Percentiles rank a stretch among this genome's conserved stretches.
Conservation (phyloP, 2,113 vertebrate species). For the Pelvicachromis taeniatus region DNA sequence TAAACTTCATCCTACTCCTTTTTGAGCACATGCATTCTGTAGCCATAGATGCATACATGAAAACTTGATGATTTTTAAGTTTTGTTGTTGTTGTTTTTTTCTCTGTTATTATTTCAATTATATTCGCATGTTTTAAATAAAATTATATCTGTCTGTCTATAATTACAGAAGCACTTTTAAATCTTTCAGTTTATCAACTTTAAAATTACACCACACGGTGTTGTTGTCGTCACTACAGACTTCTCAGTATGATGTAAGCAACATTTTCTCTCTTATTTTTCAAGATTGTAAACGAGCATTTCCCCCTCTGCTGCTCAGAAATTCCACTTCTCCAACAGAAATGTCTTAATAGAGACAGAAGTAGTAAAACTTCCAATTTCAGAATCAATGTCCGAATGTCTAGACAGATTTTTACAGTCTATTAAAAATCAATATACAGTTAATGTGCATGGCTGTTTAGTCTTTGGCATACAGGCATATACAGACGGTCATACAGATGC, state of each 20-base stretch:
- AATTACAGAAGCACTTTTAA: not conserved
- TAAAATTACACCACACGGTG: not conserved
- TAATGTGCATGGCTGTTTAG: slow-evolving; percentile 14
- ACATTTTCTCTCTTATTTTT: not conserved
- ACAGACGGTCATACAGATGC: slow-evolving; percentile 21
- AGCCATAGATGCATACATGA: no score
- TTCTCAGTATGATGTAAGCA: not conserved
- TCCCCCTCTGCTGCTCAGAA: not conserved
- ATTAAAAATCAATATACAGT: slow-evolving; percentile 24
- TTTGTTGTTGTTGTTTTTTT: no score
- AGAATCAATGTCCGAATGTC: not conserved
- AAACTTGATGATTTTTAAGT: no score
- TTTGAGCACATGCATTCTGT: no score
- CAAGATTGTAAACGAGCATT: not conserved
- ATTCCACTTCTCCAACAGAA: not conserved
- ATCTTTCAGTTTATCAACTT: not conserved
- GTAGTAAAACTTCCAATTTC: not conserved
- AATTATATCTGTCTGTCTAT: no score
- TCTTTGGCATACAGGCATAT: not conserved
- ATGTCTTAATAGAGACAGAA: not conserved
- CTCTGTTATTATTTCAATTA: no score
- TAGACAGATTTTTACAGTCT: not conserved
- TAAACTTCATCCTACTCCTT: no score
- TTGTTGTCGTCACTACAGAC: not conserved
- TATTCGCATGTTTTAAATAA: no score